Base-by-base conservation (phyloP, 2,888 invertebrate species). In the Synanthedon tipuliformis region DNA sequence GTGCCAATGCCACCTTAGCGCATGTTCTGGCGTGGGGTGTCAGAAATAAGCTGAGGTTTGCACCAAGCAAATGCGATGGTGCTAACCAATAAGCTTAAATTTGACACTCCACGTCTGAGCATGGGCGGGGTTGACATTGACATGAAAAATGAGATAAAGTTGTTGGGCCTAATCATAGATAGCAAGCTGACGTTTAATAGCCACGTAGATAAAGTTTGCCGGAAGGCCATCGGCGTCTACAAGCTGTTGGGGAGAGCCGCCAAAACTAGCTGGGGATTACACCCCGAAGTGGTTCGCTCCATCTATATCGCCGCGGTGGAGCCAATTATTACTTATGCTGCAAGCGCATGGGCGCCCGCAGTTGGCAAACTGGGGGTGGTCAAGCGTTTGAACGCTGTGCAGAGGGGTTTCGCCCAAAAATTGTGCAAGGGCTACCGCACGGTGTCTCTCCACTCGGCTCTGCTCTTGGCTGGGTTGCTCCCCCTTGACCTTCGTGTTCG, bases 1-100 rank as follows among this genome's bases (percentile, higher is more conserved):
- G 12, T 4, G 54, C 55, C 3, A 56, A 54, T n/a, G 41, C 48
- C 16, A 50, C 52, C 8, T 53, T 58, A 23, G 52, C 8, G 1
- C 34, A 41, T 48, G 54, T 51, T 8, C 5, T 10, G 11, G n/a
- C 11, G 3, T 53, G 51, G 53, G 53, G 53, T 10, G 48, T 10
- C 3, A 12, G 10, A 11, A 40, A 40, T 40, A 40, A 40, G 12
- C 40, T 40, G 8, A 8, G 40, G 40, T 40, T 40, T 12, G 40
- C 40, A 12, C 40, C 40, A 51, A 13, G 5, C 40, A 3, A 13
- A 40, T 8, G 41, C 18, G 3, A 40, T 40, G 15, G n/a, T 51
- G 4, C 11, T 51, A 10, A 40, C 51, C 7, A 13, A 16, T n/a
- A 51, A 13, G 23, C 41, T n/a, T 16, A 51, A 40, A n/a, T 48